Base-by-base conservation (phyloP, 2,113 vertebrate species). In the Scalopus aquaticus region DNA sequence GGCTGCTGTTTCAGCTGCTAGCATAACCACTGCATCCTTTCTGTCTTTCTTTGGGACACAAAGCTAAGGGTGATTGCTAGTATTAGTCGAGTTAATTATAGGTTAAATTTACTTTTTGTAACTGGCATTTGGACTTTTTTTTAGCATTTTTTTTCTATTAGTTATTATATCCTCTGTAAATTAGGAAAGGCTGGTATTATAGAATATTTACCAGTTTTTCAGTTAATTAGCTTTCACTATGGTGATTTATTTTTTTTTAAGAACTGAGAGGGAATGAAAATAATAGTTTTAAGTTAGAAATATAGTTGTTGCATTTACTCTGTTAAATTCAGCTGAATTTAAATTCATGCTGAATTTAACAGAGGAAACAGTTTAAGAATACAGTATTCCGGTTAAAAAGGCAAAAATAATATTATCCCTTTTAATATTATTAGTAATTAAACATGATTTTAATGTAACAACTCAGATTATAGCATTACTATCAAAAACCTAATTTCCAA, bases 261-360 rank as follows among this genome's bases (percentile, higher is more conserved):
- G n/a, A 35, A n/a, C 28, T 72, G 62, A 32, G 19, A 3, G 10
- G 19, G 32, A 84, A 22, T 65, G 8, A 62, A 76, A 80, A 62
- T 26, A 85, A 87, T 70, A n/a, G 13, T 91, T 95, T 82, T 90
- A 94, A 78, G 37, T 82, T 44, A 44, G n/a, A 90, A 79, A 65
- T 62, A 72, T 1, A 74, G 24, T 56, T 72, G 1, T 65, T 84
- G 30, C 2, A 17, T 51, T 88, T 64, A 78, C 74, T 15, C 26
- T 88, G 11, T 69, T 94, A 13, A 51, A 51, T 82, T 51, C 12
- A 76, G n/a, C n/a, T n/a, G n/a, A n/a, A n/a, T n/a, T n/a, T n/a
- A n/a, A n/a, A n/a, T n/a, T n/a, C n/a, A n/a, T n/a, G n/a, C n/a
- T n/a, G n/a, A n/a, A n/a, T n/a, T n/a, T 67, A 42, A 92, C n/a